Percentiles rank a stretch among this genome's conserved stretches.
These are phyloP conservation scores for Chymomyza costata DNA, from an alignment of 1,140 invertebrate species.

Conservation along the genomic window DNA sequence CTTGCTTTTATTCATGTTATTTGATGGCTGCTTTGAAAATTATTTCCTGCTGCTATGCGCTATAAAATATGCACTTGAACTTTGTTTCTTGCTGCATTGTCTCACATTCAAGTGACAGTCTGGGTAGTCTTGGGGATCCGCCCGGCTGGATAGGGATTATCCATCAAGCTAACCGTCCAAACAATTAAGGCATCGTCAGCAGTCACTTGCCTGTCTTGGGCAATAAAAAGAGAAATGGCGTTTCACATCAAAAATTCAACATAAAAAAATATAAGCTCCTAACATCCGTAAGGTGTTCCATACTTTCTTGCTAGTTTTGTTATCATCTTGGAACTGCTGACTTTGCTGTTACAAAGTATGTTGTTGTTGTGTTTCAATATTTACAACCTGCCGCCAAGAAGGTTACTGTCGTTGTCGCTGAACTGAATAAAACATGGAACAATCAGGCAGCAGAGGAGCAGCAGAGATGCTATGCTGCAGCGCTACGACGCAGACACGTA, in stretches of 20 bases:
- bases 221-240: constrained; percentile 41
- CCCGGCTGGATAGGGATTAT: too few species aligned
- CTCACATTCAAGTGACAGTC: too few species aligned
- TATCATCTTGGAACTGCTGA: background rate
- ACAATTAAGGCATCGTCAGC: constrained; percentile 39
- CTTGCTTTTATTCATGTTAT: too few species aligned
- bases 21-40: too few species aligned
- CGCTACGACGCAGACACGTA: constrained; percentile 51
- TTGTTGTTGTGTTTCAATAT: constrained; percentile 50
- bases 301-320: background rate
- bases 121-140: too few species aligned
- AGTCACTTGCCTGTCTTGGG: background rate
- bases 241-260: constrained; percentile 51
- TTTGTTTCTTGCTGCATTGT: too few species aligned
- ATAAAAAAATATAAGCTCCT: constrained; percentile 50
- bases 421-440: constrained; percentile 63
- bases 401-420: too few species aligned
- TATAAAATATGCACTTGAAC: too few species aligned
- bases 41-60: too few species aligned
- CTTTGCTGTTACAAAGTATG: too few species aligned
- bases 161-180: too few species aligned
- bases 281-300: constrained; percentile 15
- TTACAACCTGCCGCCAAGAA: constrained; percentile 43
- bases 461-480: constrained; percentile 15
- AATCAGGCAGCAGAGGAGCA: constrained; percentile 44